These are phyloP conservation scores for Euproctis similis DNA, from an alignment of 2,888 invertebrate species.

Conservation along the genomic window DNA sequence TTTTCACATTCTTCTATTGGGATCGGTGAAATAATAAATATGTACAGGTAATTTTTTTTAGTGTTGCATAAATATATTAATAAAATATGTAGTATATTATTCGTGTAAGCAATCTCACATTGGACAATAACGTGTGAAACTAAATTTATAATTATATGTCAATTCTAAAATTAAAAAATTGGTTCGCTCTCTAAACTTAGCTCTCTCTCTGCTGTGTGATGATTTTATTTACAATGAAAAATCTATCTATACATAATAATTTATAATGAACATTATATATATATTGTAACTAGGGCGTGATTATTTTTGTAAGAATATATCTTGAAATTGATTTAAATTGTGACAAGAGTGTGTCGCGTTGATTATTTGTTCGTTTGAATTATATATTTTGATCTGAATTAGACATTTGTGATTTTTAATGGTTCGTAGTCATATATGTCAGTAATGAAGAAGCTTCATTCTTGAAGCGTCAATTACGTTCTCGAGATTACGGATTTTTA, in stretches of 20 bases:
- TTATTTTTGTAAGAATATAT: conserved; percentile 34
- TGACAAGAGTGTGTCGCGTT: conserved; percentile 3
- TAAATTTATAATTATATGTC: too few relatives aligned
- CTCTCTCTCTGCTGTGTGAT: conserved; percentile 56
- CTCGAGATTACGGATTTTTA: too few relatives aligned
- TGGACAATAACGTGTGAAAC: conserved; percentile 52
- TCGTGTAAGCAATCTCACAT: conserved; percentile 34
- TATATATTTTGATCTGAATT: conserved; percentile 11
- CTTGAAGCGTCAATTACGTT: too few relatives aligned
- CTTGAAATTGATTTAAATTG: conserved; percentile 17
- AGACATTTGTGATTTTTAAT: conserved; percentile 8
- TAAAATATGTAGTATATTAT: conserved; percentile 26
- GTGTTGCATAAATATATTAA: too few relatives aligned
- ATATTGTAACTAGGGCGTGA: conserved; percentile 18
- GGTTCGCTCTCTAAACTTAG: conserved; percentile 56
- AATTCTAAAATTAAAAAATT: conserved; percentile 35
- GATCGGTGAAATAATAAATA: too few relatives aligned
- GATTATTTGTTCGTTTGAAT: conserved; percentile 5
- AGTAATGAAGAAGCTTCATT: conserved; percentile 12
- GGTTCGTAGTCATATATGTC: conserved; percentile 8
- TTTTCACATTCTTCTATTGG: conserved; percentile 54
- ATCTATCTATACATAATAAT: conserved; percentile 23
- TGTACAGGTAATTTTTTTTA: too few relatives aligned
- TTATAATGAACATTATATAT: conserved; percentile 9
- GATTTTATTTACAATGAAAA: conserved; percentile 22